A percentile compares a stretch with the other conserved stretches of the same genome.
Conservation (phyloP, 2,888 invertebrate species). For the Odontomyia ornata region DNA sequence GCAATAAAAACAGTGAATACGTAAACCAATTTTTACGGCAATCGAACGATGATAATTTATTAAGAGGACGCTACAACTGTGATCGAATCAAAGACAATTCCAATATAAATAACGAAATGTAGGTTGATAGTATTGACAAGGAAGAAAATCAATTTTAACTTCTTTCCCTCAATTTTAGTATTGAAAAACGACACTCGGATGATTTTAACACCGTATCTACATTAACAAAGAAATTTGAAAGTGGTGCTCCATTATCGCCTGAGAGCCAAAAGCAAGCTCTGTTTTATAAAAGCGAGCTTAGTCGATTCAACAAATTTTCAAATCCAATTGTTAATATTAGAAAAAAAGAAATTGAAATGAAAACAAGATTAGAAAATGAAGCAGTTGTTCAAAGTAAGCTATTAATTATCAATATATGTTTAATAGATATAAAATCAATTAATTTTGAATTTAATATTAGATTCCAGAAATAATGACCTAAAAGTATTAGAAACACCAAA, state of each 20-base stretch:
- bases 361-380: slow-evolving; percentile 37
- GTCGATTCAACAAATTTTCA: slow-evolving; percentile 54
- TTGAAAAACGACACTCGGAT: slow-evolving; percentile 48
- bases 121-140: background rate
- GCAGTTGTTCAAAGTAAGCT: slow-evolving; percentile 33
- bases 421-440: background rate
- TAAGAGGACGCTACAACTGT: slow-evolving; percentile 40
- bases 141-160: background rate
- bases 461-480: slow-evolving; percentile 38
- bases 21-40: slow-evolving; percentile 39
- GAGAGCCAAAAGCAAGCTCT: slow-evolving; percentile 70
- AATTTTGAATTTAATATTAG: background rate
- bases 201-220: slow-evolving; percentile 76
- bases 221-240: slow-evolving; percentile 78
- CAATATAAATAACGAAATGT: slow-evolving; percentile 36
- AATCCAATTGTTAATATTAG: slow-evolving; percentile 39
- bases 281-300: slow-evolving; percentile 74
- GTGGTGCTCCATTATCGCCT: slow-evolving; percentile 69
- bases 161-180: no score
- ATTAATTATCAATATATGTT: background rate
- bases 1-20: slow-evolving; percentile 39
- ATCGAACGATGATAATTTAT: slow-evolving; percentile 19
- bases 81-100: slow-evolving; percentile 44
- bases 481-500: slow-evolving; percentile 44
- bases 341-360: slow-evolving; percentile 45